Conservation (phyloP, 2,113 vertebrate species). For the Mus spicilegus region DNA sequence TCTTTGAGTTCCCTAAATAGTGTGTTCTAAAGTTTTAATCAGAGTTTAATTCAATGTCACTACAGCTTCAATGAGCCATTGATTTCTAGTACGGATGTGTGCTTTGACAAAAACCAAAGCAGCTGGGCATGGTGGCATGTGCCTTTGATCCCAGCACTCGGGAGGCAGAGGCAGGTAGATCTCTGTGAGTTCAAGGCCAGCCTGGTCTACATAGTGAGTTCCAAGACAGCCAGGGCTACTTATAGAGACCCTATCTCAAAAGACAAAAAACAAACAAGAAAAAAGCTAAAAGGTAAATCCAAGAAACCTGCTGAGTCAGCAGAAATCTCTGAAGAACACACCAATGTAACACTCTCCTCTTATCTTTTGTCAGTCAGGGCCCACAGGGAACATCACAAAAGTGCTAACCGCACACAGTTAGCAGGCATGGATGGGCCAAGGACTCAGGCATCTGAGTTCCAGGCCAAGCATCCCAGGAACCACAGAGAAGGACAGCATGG, state of each 20-base stretch:
- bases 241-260: background rate
- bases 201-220: background rate
- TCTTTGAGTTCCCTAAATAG: background rate
- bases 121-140: background rate
- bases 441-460: background rate
- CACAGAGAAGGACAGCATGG: background rate
- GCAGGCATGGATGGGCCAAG: background rate
- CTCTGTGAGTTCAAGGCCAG: background rate
- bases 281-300: background rate
- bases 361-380: background rate
- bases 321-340: background rate
- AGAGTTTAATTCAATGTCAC: background rate
- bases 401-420: background rate
- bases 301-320: conserved; percentile 9
- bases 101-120: background rate
- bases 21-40: background rate
- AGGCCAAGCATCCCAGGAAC: background rate
- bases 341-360: background rate
- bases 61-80: background rate
- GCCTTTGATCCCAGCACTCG: background rate
- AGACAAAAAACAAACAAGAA: background rate
- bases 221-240: background rate
- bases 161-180: background rate
- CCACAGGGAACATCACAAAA: background rate
- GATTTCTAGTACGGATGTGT: background rate